Evolutionary conservation across 2,797 vertebrate genomes (phyloP), one percentile per base, ranked within the genome.

Genomic region (Rhodeus uyekii): DNA sequence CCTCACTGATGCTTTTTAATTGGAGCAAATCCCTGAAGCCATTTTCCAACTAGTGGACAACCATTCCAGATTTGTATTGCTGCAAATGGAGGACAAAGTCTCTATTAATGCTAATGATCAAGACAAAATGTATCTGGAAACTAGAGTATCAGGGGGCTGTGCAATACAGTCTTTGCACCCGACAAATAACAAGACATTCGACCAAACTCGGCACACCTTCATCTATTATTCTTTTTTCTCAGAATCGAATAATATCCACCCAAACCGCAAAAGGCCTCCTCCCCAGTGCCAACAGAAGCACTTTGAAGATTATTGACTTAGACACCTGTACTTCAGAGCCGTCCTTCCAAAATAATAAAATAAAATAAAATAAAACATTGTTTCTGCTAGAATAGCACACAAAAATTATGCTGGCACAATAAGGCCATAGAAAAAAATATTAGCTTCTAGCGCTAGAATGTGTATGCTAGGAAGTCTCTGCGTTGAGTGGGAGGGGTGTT

Each of bases 241-340:
- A 24, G 29, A 73, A 24, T 32, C 68, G 27, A 60, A 14, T 60
- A 7, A 60, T 63, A 63, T 63, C 29, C 53, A 58, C 53, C 53
- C 24, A 27, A 96, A 97, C 97, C 96, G 96, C 91, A 91, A 96
- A n/a, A 96, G 97, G 97, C 96, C 94, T 95, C 95, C 93, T 94
- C 93, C 85, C 88, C n/a, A 60, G 9, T 83, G 83, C 27, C 91
- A 90, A 95, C 89, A 95, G 95, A 96, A 94, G 89, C 44, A 91
- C 95, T 97, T 97, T 97, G 96, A 98, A 96, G 96, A 98, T 97
- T 97, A 98, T 97, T 93, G 91, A 90, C 94, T 93, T 94, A 96
- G 97, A 98, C 97, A 98, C 55, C 24, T 53, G 8, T 53, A n/a
- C 50, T 4, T 14, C 13, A 60, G 27, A 29, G 55, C 2, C 93